phyloP scores from a whole-genome alignment of 1,140 invertebrate species.

The Micrasema longulum region DNA sequence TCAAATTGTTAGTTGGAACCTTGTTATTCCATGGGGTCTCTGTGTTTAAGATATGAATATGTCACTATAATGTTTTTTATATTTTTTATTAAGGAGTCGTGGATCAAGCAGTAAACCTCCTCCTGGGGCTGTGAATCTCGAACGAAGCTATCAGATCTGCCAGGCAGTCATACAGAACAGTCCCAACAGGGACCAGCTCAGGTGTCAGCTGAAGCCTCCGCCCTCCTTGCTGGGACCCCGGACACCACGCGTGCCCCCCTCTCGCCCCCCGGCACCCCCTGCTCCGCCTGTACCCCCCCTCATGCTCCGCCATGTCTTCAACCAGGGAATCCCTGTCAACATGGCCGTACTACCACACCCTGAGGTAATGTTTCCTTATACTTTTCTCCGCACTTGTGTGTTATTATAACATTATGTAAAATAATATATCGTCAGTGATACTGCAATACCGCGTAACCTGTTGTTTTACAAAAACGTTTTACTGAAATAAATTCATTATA shows the following conservation, averaged over 20 bases:
- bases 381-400: too few species aligned
- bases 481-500: too few species aligned
- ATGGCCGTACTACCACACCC: conserved; percentile 70
- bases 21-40: too few species aligned
- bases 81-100: conserved; percentile 61
- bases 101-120: conserved; percentile 77
- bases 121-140: conserved; percentile 89
- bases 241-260: conserved; percentile 55
- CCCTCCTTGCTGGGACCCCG: conserved; percentile 74
- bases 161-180: conserved; percentile 94
- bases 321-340: conserved; percentile 69
- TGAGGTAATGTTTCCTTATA: conserved; percentile 57
- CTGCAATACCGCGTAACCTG: too few species aligned
- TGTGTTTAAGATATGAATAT: too few species aligned
- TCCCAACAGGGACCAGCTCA: conserved; percentile 88
- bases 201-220: conserved; percentile 85
- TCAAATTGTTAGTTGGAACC: too few species aligned
- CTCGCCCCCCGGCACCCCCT: conserved; percentile 56
- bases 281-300: conserved; percentile 60
- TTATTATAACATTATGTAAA: too few species aligned
- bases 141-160: conserved; percentile 95
- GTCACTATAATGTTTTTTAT: too few species aligned
- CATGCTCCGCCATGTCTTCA: conserved; percentile 71
- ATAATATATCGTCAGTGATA: too few species aligned
- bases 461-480: too few species aligned